Evolutionary conservation across 2,888 invertebrate species (phyloP).

Genomic region (Camponotus fellah): DNA sequence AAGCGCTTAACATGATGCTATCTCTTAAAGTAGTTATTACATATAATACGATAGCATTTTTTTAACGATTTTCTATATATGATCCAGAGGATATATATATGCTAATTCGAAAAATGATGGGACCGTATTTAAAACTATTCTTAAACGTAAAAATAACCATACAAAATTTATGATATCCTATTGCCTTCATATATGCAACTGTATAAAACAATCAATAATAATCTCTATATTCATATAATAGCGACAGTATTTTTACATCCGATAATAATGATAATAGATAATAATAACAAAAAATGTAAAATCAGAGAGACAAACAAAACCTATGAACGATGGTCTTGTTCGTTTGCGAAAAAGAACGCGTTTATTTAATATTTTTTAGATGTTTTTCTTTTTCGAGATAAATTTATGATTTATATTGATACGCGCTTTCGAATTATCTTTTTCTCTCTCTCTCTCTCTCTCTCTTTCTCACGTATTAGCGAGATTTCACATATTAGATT

Average conservation of each 20-base stretch:
- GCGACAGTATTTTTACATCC: constrained; percentile 45
- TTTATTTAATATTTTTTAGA: neutral
- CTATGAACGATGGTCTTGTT: neutral
- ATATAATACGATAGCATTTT: constrained; percentile 65
- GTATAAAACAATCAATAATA: constrained; percentile 23
- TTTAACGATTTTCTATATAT: constrained; percentile 61
- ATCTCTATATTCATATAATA: constrained; percentile 49
- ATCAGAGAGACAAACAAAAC: constrained; percentile 16
- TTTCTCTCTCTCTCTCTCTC: neutral
- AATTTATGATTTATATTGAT: neutral
- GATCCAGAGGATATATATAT: constrained; percentile 9
- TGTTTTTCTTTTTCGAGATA: neutral
- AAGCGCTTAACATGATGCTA: constrained; percentile 74
- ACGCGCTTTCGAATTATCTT: neutral
- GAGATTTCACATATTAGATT: neutral
- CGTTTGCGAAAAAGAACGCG: constrained; percentile 8
- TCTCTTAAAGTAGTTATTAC: constrained; percentile 65
- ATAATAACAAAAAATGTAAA: constrained; percentile 37
- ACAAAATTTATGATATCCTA: constrained; percentile 31
- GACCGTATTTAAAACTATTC: constrained; percentile 39
- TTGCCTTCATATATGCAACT: constrained; percentile 14
- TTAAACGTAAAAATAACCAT: constrained; percentile 44
- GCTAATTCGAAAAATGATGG: constrained; percentile 13
- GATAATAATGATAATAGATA: constrained; percentile 34
- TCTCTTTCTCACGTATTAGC: neutral